Percentiles rank a stretch among this genome's conserved stretches.
Evolutionary conservation across 2,888 invertebrate genomes (phyloP).

Genomic region (Cynaeus angustus): DNA sequence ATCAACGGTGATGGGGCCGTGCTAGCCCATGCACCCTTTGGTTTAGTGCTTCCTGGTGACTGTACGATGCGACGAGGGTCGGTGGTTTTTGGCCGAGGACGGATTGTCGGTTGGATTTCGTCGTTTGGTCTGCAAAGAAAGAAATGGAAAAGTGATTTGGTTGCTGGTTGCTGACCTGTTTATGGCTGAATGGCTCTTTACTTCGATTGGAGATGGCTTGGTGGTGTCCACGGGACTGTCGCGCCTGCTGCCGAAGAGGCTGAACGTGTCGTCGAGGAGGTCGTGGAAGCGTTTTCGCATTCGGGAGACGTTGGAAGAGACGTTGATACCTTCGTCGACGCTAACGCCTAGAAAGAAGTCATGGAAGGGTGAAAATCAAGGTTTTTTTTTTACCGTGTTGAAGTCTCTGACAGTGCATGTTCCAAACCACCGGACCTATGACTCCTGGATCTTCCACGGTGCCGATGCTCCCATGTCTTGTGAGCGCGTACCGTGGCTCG

Average conservation of each 20-base stretch:
- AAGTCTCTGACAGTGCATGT: slow-evolving; percentile 82
- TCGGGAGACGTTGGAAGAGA: slow-evolving; percentile 74
- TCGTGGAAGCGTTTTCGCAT: slow-evolving; percentile 85
- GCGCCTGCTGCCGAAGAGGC: slow-evolving; percentile 80
- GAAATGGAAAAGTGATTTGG: slow-evolving; percentile 8
- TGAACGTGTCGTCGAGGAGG: slow-evolving; percentile 86
- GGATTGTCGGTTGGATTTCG: slow-evolving; percentile 57
- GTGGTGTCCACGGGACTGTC: slow-evolving; percentile 70
- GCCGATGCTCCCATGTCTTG: slow-evolving; percentile 82
- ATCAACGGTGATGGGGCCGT: slow-evolving; percentile 73
- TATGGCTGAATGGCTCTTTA: slow-evolving; percentile 69
- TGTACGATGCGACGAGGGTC: slow-evolving; percentile 62
- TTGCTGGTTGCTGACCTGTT: slow-evolving; percentile 51
- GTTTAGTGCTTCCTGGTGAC: slow-evolving; percentile 66
- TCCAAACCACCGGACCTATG: slow-evolving; percentile 89
- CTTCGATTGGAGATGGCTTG: slow-evolving; percentile 62
- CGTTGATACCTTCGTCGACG: slow-evolving; percentile 67
- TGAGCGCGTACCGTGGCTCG: slow-evolving; percentile 60
- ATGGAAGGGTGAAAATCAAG: too few relatives aligned
- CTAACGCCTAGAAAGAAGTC: slow-evolving; percentile 60
- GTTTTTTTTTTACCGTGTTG: slow-evolving; percentile 72
- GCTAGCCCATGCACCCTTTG: slow-evolving; percentile 74
- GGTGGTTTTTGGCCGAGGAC: slow-evolving; percentile 68
- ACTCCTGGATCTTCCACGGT: slow-evolving; percentile 84
- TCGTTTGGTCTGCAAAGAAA: slow-evolving; percentile 55